Conservation (phyloP, 2,113 vertebrate species). For the Podarcis cretensis region DNA sequence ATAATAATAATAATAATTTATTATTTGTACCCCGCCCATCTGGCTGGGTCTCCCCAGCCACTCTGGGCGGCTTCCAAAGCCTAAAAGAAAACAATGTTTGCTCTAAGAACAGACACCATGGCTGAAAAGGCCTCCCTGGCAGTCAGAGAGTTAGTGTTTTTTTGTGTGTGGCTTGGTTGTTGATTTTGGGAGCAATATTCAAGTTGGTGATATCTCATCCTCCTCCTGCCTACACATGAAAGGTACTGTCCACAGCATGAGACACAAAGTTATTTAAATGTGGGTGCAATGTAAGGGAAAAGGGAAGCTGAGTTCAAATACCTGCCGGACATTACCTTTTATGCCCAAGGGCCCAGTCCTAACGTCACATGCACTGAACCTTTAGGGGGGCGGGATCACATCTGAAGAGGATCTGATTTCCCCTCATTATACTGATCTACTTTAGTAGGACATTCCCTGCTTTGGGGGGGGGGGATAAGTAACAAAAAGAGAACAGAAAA, state of each 20-base stretch:
- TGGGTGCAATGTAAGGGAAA: background rate
- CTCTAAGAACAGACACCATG: background rate
- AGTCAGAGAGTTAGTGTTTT: background rate
- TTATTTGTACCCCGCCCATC: too few species aligned
- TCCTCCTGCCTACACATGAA: background rate
- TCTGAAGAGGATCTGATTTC: background rate
- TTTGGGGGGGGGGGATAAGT: too few species aligned
- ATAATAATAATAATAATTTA: too few species aligned
- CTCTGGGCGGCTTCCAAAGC: too few species aligned
- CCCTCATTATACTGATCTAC: too few species aligned
- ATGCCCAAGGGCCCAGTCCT: too few species aligned
- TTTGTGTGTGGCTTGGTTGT: background rate
- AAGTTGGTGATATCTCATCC: background rate
- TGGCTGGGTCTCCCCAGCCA: too few species aligned
- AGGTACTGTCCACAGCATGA: too few species aligned
- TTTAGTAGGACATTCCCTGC: too few species aligned
- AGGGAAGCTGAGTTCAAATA: background rate
- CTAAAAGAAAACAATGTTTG: background rate
- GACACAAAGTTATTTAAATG: background rate
- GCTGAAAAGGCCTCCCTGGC: background rate
- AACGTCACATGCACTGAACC: background rate
- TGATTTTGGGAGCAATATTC: background rate
- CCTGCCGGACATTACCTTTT: background rate
- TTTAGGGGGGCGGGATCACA: background rate
- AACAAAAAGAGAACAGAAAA: too few species aligned